phyloP scores from a whole-genome alignment of 2,797 vertebrate genomes.

The Setipinna tenuifilis region DNA sequence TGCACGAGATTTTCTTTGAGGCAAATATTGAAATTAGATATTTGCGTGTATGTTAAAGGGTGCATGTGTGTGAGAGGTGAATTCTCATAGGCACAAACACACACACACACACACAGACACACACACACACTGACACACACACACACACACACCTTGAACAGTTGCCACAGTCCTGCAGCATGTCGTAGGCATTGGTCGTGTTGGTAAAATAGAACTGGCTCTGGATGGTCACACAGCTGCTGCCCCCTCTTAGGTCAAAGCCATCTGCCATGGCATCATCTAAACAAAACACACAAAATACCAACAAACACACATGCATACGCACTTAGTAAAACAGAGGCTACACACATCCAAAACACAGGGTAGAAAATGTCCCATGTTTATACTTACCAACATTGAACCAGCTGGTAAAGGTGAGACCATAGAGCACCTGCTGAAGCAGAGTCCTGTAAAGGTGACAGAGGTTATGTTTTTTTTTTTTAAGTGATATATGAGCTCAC shows the following conservation, averaged over 20 bases:
- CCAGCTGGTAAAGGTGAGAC: conserved; percentile 91
- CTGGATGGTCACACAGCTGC: conserved; percentile 93
- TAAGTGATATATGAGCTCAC: not conserved
- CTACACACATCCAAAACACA: not conserved
- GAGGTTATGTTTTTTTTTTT: not conserved
- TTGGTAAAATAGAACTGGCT: conserved; percentile 97
- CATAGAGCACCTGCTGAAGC: conserved; percentile 89
- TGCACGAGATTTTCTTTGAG: conserved; percentile 18
- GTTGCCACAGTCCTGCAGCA: conserved; percentile 97
- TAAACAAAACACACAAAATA: conserved; percentile 55
- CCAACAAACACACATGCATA: not conserved
- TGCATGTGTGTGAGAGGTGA: not conserved
- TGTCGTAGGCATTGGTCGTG: conserved; percentile 90
- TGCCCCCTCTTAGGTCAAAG: conserved; percentile 84
- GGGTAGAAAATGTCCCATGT: not conserved
- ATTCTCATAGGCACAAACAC: not conserved
- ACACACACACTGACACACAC: conserved; percentile 41
- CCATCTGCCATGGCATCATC: conserved; percentile 83
- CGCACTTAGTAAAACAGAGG: not conserved
- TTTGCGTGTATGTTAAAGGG: not conserved
- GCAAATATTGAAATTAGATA: not conserved
- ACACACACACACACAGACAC: not conserved
- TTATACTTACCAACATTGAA: conserved; percentile 82
- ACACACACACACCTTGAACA: conserved; percentile 85
- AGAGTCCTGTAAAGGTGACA: conserved; percentile 81